These are phyloP conservation scores for Zaprionus nigranus DNA, from an alignment of 1,140 invertebrate species.

Conservation along the genomic window DNA sequence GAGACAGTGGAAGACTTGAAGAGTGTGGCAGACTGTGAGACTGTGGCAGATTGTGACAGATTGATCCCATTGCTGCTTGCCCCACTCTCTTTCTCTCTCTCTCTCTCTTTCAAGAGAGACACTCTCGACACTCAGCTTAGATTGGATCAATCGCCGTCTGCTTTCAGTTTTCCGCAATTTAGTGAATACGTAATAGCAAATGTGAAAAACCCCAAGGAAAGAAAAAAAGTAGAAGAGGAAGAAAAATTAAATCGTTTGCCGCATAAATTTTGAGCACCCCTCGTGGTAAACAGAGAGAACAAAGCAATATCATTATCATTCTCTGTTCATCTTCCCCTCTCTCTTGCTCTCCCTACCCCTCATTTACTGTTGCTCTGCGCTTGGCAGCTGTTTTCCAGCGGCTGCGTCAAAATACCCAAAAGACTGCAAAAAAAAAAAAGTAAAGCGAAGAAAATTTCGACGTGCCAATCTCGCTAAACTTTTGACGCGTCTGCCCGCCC, in stretches of 20 bases:
- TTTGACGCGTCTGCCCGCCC: constrained; percentile 19
- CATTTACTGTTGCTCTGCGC: constrained; percentile 35
- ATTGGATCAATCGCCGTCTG: constrained; percentile 18
- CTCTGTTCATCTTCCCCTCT: constrained; percentile 43
- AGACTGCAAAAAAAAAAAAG: not conserved
- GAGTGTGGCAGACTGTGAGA: not conserved
- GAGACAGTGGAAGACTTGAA: not conserved
- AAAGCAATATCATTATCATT: constrained; percentile 60
- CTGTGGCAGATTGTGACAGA: not conserved
- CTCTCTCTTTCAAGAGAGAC: not conserved
- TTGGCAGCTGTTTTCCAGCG: constrained; percentile 59
- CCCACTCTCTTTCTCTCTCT: not conserved
- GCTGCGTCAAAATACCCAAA: constrained; percentile 36
- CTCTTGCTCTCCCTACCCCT: constrained; percentile 3
- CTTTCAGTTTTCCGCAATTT: constrained; percentile 49
- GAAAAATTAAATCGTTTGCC: constrained; percentile 49
- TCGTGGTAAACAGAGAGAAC: constrained; percentile 25
- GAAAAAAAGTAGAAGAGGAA: constrained; percentile 1
- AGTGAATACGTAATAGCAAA: constrained; percentile 75
- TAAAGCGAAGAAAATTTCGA: constrained; percentile 15
- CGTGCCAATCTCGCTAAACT: constrained; percentile 41
- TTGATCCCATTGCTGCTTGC: constrained; percentile 21
- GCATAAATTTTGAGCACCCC: constrained; percentile 56
- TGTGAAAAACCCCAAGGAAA: not conserved
- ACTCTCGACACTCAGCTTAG: not conserved